Conservation (phyloP, 2,888 invertebrate genomes). For the Bimastos eiseni region DNA sequence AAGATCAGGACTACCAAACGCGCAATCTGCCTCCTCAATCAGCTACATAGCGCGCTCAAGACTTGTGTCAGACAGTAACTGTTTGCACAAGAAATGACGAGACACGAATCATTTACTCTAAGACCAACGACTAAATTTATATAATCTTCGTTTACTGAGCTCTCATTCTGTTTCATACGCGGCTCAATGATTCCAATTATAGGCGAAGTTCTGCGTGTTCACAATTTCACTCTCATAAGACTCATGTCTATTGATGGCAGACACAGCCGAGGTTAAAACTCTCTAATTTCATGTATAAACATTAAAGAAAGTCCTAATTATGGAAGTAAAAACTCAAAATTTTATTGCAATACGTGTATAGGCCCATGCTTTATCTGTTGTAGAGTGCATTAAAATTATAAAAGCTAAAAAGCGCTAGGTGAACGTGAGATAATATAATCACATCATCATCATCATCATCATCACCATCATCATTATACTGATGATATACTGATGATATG, state of each 20-base stretch:
- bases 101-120: neutral
- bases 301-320: too few species aligned
- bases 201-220: neutral
- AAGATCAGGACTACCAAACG: neutral
- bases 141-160: neutral
- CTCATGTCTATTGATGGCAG: neutral
- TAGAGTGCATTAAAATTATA: too few species aligned
- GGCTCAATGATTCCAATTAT: neutral
- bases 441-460: too few species aligned
- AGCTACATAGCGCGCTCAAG: neutral
- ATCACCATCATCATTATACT: too few species aligned
- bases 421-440: too few species aligned
- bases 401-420: too few species aligned
- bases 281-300: neutral
- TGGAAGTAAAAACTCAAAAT: neutral
- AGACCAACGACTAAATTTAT: neutral
- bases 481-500: too few species aligned
- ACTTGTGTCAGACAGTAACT: neutral
- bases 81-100: neutral
- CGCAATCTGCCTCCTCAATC: neutral
- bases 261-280: neutral
- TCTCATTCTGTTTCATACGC: neutral
- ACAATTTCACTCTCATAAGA: too few species aligned
- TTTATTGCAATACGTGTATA: neutral
- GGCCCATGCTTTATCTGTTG: too few species aligned